These are phyloP conservation scores for Alces alces DNA, from an alignment of 2,113 vertebrate genomes.

Conservation along the genomic window DNA sequence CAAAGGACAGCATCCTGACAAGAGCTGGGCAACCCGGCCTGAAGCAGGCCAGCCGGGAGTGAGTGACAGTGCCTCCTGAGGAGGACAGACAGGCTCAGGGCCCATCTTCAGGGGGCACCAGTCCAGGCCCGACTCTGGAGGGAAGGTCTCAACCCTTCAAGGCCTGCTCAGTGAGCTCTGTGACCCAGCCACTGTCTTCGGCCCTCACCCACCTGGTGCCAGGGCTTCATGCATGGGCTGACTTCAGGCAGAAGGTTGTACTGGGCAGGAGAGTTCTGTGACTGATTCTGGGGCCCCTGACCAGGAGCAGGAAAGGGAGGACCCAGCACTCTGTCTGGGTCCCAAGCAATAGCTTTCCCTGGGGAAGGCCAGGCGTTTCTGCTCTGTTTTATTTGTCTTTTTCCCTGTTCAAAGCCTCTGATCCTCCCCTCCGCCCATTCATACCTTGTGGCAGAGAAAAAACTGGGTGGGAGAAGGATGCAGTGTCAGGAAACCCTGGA, in stretches of 20 bases:
- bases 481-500: not conserved
- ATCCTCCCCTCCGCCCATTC: not conserved
- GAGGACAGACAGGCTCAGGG: not conserved
- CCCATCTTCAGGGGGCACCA: not conserved
- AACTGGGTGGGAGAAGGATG: not conserved
- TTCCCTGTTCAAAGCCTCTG: not conserved
- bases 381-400: not conserved
- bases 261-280: not conserved
- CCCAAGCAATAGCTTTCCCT: not conserved
- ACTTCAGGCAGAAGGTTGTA: not conserved
- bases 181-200: too few relatives aligned
- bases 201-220: fast-evolving
- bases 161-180: not conserved
- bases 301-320: not conserved
- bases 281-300: not conserved
- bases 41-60: not conserved
- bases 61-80: fast-evolving
- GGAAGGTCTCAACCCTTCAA: not conserved
- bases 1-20: not conserved
- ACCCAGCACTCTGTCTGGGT: not conserved
- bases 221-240: not conserved
- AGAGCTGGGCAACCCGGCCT: fast-evolving
- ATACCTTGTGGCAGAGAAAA: not conserved
- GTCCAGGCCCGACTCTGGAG: not conserved
- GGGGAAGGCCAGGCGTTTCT: not conserved